A percentile compares a stretch with the other conserved stretches of the same genome.
Conservation (phyloP, 2,797 vertebrate species). For the Vespertilio murinus region DNA sequence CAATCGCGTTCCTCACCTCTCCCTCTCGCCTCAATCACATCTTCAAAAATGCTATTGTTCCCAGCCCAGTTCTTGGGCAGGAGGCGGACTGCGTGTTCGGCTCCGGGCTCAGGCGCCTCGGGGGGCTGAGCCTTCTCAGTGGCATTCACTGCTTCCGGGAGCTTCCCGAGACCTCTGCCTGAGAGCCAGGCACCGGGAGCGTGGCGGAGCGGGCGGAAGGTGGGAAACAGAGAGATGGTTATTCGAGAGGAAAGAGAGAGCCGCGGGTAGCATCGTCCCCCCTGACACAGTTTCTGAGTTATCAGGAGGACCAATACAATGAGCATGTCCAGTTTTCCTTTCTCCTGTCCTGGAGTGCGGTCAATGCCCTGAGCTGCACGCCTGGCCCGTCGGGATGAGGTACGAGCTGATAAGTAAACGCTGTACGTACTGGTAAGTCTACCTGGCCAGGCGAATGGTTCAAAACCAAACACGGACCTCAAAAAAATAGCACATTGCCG, state of each 20-base stretch:
- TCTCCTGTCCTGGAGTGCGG: not conserved
- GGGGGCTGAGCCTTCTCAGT: constrained; percentile 90
- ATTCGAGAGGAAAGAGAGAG: constrained; percentile 67
- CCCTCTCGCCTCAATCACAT: constrained; percentile 91
- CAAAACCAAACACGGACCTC: constrained; percentile 64
- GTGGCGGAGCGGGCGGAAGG: constrained; percentile 64
- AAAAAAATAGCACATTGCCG: not conserved
- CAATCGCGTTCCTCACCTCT: constrained; percentile 92
- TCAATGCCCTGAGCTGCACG: not conserved
- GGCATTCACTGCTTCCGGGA: constrained; percentile 88
- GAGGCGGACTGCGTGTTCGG: constrained; percentile 90
- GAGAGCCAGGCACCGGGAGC: constrained; percentile 87
- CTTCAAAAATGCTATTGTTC: constrained; percentile 95
- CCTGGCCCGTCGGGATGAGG: constrained; percentile 27
- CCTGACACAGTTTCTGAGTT: not conserved
- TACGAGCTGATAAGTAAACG: not conserved
- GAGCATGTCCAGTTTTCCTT: not conserved
- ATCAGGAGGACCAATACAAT: not conserved
- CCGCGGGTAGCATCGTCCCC: not conserved
- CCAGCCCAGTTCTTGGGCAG: constrained; percentile 91
- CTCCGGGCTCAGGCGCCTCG: constrained; percentile 90
- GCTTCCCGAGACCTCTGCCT: constrained; percentile 91
- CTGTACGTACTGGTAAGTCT: constrained; percentile 41
- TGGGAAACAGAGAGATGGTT: constrained; percentile 73
- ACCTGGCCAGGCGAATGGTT: constrained; percentile 63